Base-by-base conservation (phyloP, 2,888 invertebrate species). In the Hybos culiciformis region DNA sequence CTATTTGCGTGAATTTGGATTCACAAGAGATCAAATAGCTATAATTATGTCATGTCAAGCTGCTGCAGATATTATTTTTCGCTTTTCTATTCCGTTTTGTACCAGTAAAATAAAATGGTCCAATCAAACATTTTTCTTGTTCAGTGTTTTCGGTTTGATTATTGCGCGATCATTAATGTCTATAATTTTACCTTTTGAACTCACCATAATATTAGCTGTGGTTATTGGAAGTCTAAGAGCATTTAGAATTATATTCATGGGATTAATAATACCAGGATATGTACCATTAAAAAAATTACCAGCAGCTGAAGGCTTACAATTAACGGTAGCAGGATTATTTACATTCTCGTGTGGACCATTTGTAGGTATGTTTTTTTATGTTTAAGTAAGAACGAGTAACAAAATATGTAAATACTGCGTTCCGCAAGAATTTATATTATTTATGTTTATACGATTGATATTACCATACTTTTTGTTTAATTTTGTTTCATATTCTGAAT, bases 211-310 rank as follows among this genome's bases (percentile, higher is more conserved):
- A 1, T 72, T 78, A 1, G 76, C 77, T 11, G 63, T 75, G 1
- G 68, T 80, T 19, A 74, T 83, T 50, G 83, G 83, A 0, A 72
- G 77, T 38, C 80, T 80, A 19, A 83, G 82, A 62, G 82, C 77
- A 0, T 62, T 83, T 5, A 67, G 81, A 42, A 81, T 81, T 9
- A 78, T 83, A 14, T 82, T 82, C 54, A 78, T 81, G 68, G 77
- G 80, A 0, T 59, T 83, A 11, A 79, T 81, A 8, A 77, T 83
- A 50, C 81, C 82, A 4, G 74, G 75, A 5, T 75, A 82, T 56
- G 81, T 83, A 14, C 77, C 81, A 1, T 56, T 83, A 11, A 74
- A 75, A 42, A 73, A 78, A 45, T 56, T 83, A 43, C 80, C 83
- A 5, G 80, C 79, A 12, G 82, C 82, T 2, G 72, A 78, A 2